Evolutionary conservation across 1,140 invertebrate genomes (phyloP).

Genomic region (Diorhabda elongata): DNA sequence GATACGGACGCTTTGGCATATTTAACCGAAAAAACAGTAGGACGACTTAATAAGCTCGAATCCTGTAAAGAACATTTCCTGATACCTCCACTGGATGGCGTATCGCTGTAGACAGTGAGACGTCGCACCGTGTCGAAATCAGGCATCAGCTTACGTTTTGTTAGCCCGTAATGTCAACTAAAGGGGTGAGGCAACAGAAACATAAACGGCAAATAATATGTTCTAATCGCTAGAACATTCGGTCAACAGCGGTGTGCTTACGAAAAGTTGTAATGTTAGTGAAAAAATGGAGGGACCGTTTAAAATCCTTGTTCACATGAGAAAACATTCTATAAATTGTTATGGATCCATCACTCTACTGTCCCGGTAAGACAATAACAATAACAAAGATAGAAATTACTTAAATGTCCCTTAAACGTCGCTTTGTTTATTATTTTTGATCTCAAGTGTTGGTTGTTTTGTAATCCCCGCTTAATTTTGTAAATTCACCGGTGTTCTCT

Average conservation of each 20-base stretch:
- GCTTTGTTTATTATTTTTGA: neutral
- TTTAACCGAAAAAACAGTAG: no score
- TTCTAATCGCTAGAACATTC: slow-evolving; percentile 8
- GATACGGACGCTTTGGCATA: no score
- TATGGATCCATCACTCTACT: slow-evolving; percentile 12
- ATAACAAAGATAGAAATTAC: neutral
- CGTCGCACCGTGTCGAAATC: slow-evolving; percentile 3
- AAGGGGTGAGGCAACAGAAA: slow-evolving; percentile 12
- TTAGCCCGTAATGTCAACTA: slow-evolving; percentile 11
- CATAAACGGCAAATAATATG: slow-evolving; percentile 5
- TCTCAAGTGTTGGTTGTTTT: neutral
- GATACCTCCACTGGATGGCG: slow-evolving; percentile 14
- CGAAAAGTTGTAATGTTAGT: slow-evolving; percentile 10
- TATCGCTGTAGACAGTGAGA: slow-evolving; percentile 8
- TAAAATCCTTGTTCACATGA: slow-evolving; percentile 7
- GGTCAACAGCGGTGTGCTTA: neutral
- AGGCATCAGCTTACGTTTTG: slow-evolving; percentile 12
- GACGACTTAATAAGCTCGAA: neutral
- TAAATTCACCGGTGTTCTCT: neutral
- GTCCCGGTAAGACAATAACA: slow-evolving; percentile 13
- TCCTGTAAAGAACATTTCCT: slow-evolving; percentile 15
- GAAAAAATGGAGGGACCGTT: slow-evolving; percentile 10
- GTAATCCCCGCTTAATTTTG: neutral
- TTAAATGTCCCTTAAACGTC: neutral
- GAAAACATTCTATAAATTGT: neutral